Evolutionary conservation across 2,888 invertebrate genomes (phyloP), one percentile per base, ranked within the genome.

Genomic region (Monopis laevigella): DNA sequence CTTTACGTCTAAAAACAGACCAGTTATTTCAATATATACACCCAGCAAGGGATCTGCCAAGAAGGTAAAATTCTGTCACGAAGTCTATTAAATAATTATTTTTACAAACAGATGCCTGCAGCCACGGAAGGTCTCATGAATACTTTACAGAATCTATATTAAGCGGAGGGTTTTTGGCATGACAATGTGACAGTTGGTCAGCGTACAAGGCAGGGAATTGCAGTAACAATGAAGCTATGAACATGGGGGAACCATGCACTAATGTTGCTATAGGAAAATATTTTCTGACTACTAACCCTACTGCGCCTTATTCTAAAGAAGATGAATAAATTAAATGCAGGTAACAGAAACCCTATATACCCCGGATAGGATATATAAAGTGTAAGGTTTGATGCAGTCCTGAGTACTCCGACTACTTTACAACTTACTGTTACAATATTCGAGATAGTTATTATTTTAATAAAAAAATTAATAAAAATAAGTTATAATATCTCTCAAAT

Each of bases 61-160:
- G n/a, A n/a, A n/a, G n/a, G n/a, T n/a, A n/a, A n/a, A n/a, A n/a
- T n/a, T n/a, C n/a, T n/a, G n/a, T n/a, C n/a, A n/a, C n/a, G n/a
- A n/a, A n/a, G n/a, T n/a, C n/a, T n/a, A n/a, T n/a, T n/a, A n/a
- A n/a, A n/a, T n/a, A n/a, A n/a, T n/a, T n/a, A n/a, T 24, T 24
- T 24, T 10, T 11, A 29, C 12, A 5, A 13, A 6, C 34, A 32
- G 34, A 32, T 16, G 12, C 34, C 14, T 32, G 34, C 34, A 10
- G 12, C 34, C 34, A 32, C 34, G 34, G 14, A 32, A n/a, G 4
- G 6, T 32, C 34, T 5, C 16, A 32, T n/a, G 4, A 32, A 14
- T 32, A 14, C 14, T 32, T 13, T 16, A 13, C 13, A 5, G 34
- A 32, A 13, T 32, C 34, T 3, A 32, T 32, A 32, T 6, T 14